Conservation (phyloP, 2,888 invertebrate genomes). For the Pristionchus entomophagus region DNA sequence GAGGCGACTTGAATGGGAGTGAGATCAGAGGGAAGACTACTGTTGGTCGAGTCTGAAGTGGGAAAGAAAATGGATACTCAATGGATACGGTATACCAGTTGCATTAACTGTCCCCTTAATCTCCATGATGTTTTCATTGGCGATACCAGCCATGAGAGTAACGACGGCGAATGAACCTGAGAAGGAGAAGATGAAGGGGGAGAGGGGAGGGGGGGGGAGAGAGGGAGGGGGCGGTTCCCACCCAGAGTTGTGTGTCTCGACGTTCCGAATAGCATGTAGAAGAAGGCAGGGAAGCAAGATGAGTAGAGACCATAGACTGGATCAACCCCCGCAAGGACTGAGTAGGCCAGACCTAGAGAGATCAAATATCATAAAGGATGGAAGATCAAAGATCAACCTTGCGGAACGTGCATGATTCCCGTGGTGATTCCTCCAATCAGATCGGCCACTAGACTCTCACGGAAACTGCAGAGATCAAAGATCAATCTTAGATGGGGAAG, state of each 20-base stretch:
- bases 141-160: slow-evolving; percentile 53
- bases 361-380: neutral
- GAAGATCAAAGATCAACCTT: slow-evolving; percentile 41
- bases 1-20: slow-evolving; percentile 83
- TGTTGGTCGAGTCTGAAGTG: neutral
- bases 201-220: neutral
- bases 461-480: slow-evolving; percentile 38
- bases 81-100: neutral
- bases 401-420: slow-evolving; percentile 49
- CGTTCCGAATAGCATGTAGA: slow-evolving; percentile 52
- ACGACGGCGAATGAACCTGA: slow-evolving; percentile 55
- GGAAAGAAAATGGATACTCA: neutral
- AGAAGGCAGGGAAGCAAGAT: slow-evolving; percentile 49
- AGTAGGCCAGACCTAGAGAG: slow-evolving; percentile 38
- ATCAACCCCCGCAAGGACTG: neutral
- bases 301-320: slow-evolving; percentile 50
- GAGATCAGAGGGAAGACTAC: slow-evolving; percentile 47
- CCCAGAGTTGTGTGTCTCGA: slow-evolving; percentile 47
- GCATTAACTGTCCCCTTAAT: neutral
- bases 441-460: slow-evolving; percentile 22
- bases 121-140: slow-evolving; percentile 46
- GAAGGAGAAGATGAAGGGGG: neutral
- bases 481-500: neutral
- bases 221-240: neutral
- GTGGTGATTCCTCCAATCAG: slow-evolving; percentile 46